Conservation (phyloP, 2,113 vertebrate species). For the Maylandia zebra region DNA sequence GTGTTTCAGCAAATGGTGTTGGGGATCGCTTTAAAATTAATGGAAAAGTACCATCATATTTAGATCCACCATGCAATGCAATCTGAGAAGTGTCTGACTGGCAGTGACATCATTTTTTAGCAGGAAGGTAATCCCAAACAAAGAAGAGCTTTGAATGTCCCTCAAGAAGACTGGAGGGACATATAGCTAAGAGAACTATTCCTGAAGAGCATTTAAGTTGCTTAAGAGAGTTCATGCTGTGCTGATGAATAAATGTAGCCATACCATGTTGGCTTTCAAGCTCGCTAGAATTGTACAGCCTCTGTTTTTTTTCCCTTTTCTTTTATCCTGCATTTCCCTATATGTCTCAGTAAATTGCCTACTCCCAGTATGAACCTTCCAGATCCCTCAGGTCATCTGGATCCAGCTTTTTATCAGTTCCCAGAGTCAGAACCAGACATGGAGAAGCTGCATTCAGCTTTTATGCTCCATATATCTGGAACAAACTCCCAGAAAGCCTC, state of each 20-base stretch:
- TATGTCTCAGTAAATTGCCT: not conserved
- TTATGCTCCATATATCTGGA: not conserved
- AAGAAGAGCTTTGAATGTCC: not conserved
- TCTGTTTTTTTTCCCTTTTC: fast-evolving
- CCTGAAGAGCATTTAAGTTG: not conserved
- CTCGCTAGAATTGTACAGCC: not conserved
- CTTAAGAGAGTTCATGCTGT: not conserved
- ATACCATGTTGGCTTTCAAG: not conserved
- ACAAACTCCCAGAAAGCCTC: not conserved
- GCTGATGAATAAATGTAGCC: not conserved
- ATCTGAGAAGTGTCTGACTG: not conserved
- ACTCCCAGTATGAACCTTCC: not conserved
- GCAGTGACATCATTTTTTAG: not conserved
- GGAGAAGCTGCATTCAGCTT: not conserved
- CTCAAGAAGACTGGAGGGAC: not conserved
- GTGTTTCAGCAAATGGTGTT: not conserved
- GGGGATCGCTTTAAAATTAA: not conserved
- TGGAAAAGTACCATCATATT: not conserved
- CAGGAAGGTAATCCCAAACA: not conserved
- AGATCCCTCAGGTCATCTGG: not conserved
- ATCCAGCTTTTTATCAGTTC: fast-evolving
- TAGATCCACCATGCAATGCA: not conserved
- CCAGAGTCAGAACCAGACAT: not conserved
- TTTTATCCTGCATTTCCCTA: not conserved
- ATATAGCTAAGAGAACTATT: not conserved